Percentiles rank a stretch among this genome's conserved stretches.
Conservation (phyloP, 2,888 invertebrate species). For the Parnassius glacialis region DNA sequence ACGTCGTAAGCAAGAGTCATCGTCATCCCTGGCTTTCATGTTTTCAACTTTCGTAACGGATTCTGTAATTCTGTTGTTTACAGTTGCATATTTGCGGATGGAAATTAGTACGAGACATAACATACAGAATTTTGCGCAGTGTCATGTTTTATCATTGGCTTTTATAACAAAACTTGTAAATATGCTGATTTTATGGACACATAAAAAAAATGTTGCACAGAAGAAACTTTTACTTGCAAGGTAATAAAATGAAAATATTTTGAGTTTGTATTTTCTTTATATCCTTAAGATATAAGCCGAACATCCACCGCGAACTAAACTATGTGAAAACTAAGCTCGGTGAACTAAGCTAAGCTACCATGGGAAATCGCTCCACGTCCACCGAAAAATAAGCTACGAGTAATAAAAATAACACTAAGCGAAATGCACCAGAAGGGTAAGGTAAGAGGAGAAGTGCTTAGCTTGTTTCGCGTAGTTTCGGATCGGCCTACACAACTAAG, state of each 20-base stretch:
- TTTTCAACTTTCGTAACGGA: slow-evolving; percentile 21
- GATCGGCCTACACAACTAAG: too few relatives aligned
- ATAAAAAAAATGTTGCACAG: slow-evolving; percentile 18
- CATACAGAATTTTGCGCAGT: slow-evolving; percentile 11
- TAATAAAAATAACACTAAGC: too few relatives aligned
- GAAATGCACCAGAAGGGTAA: too few relatives aligned
- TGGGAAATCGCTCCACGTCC: too few relatives aligned
- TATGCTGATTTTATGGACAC: slow-evolving; percentile 12
- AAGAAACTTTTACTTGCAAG: slow-evolving; percentile 1
- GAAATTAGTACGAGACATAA: slow-evolving; percentile 3
- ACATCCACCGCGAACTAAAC: too few relatives aligned
- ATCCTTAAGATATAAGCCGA: too few relatives aligned
- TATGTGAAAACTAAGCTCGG: too few relatives aligned
- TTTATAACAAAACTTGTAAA: slow-evolving; percentile 7
- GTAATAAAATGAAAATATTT: too few relatives aligned
- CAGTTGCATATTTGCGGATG: slow-evolving; percentile 6
- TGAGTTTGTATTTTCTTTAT: not conserved
- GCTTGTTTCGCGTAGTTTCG: too few relatives aligned
- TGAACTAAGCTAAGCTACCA: too few relatives aligned
- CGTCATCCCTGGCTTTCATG: slow-evolving; percentile 11
- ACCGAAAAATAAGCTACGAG: too few relatives aligned
- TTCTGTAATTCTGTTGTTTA: not conserved
- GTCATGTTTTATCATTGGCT: slow-evolving; percentile 18
- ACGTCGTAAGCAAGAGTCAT: slow-evolving; percentile 3
- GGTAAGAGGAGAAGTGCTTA: too few relatives aligned